These are phyloP conservation scores for Babylonia areolata DNA, from an alignment of 1,140 invertebrate species.

Conservation along the genomic window DNA sequence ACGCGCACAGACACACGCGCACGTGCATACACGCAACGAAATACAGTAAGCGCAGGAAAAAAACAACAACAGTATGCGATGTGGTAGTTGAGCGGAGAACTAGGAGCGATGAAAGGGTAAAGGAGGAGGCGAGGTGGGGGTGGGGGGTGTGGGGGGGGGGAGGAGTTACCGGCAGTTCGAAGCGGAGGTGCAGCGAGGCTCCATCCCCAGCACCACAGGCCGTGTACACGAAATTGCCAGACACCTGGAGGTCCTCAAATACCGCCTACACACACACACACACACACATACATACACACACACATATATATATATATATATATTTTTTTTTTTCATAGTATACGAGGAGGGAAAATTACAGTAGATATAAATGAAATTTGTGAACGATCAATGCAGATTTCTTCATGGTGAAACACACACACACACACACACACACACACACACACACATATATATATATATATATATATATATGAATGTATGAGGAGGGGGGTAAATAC, in stretches of 20 bases:
- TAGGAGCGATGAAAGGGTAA: too few relatives aligned
- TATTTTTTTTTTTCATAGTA: neutral
- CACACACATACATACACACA: neutral
- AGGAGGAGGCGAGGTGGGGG: too few relatives aligned
- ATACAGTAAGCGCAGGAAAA: neutral
- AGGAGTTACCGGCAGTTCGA: neutral
- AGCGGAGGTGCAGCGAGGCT: neutral
- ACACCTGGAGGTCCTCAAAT: neutral
- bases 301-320: neutral
- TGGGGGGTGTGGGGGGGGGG: neutral
- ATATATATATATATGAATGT: too few relatives aligned
- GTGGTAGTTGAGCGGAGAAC: too few relatives aligned
- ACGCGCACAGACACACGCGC: too few relatives aligned
- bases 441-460: too few relatives aligned
- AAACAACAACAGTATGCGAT: too few relatives aligned
- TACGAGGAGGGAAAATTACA: neutral
- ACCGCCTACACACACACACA: neutral
- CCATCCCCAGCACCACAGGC: neutral
- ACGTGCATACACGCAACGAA: slow-evolving; percentile 10
- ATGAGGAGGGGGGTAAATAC: too few relatives aligned
- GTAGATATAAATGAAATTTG: neutral
- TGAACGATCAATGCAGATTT: neutral
- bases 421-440: too few relatives aligned
- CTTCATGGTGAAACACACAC: neutral
- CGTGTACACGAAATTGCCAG: neutral